Base-by-base conservation (phyloP, 2,888 invertebrate genomes). In the Meta bourneti region DNA sequence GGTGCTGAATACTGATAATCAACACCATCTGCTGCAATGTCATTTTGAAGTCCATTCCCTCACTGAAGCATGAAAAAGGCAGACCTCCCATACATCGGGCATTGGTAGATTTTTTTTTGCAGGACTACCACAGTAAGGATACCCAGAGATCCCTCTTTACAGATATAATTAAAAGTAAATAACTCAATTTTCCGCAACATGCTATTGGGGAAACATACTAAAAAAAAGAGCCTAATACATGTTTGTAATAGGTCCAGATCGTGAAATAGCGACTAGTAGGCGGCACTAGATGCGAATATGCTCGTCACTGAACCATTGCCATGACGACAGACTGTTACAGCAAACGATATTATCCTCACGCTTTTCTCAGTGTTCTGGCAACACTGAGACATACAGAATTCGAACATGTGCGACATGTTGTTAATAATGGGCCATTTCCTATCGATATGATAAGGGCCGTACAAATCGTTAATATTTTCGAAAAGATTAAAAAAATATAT, bases 131-230 rank as follows among this genome's bases (percentile, higher is more conserved):
- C n/a, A 20, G 8, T 19, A 20, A 51, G 52, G 7, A 83, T 11
- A 61, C 16, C 19, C 69, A 34, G 51, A 34, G 51, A 71, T 34
- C n/a, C 61, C 79, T 71, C 54, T n/a, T 69, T 79, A 70, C 87
- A n/a, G 52, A 89, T 83, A 83, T 83, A 83, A 89, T 89, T 89
- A 89, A 79, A 89, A 89, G 89, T 83, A 83, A 89, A 89, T 89
- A 89, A 89, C 89, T 89, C 83, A 89, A 89, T 89, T 89, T 89
- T 83, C 61, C 51, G 4, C 54, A 74, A 75, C 78, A 69, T 54
- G 48, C 70, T 52, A 78, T 77, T 51, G 75, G 34, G 69, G 34
- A 61, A 51, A 82, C 48, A 13, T 11, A 61, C 20, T 61, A 85
- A 61, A 69, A 86, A n/a, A 78, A 69, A 69, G 9, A 61, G n/a